Percentiles rank a stretch among this genome's conserved stretches.
These are phyloP conservation scores for Ectropis grisescens DNA, from an alignment of 1,140 invertebrate genomes.

Conservation along the genomic window DNA sequence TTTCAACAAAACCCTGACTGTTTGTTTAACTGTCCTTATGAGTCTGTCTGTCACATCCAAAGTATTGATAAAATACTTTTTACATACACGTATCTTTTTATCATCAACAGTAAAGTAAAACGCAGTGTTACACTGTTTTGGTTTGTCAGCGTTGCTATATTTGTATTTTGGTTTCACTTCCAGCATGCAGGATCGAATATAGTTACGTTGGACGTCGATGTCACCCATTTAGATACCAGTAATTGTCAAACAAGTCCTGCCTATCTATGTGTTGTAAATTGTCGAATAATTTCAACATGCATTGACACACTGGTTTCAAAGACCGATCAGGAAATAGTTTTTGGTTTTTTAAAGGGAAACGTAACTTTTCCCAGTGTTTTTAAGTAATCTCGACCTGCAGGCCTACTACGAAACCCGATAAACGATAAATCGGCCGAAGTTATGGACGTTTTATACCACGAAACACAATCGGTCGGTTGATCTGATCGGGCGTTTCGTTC, in stretches of 20 bases:
- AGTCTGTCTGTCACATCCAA: constrained; percentile 13
- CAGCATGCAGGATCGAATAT: constrained; percentile 5
- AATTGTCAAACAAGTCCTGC: constrained; percentile 6
- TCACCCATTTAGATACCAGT: constrained; percentile 10
- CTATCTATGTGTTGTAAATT: constrained; percentile 4
- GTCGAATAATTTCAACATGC: constrained; percentile 9
- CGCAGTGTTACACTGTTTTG: constrained; percentile 8
- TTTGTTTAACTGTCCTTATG: constrained; percentile 12
- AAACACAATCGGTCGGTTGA: no score
- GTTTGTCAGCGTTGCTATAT: constrained; percentile 11
- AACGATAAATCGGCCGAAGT: no score
- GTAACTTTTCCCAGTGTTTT: constrained; percentile 5
- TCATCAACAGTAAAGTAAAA: constrained; percentile 13
- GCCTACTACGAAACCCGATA: no score
- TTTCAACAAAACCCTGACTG: constrained; percentile 6
- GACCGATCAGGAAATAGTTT: constrained; percentile 3
- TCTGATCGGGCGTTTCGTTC: no score
- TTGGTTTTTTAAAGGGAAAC: background rate
- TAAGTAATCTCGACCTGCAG: no score
- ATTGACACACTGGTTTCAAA: constrained; percentile 7
- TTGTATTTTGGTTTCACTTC: constrained; percentile 13
- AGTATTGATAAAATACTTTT: constrained; percentile 16
- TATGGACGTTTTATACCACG: no score
- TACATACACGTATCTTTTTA: constrained; percentile 12
- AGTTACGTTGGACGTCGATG: constrained; percentile 7